Evolutionary conservation across 2,113 vertebrate genomes (phyloP).

Genomic region (Gadus chalcogrammus): DNA sequence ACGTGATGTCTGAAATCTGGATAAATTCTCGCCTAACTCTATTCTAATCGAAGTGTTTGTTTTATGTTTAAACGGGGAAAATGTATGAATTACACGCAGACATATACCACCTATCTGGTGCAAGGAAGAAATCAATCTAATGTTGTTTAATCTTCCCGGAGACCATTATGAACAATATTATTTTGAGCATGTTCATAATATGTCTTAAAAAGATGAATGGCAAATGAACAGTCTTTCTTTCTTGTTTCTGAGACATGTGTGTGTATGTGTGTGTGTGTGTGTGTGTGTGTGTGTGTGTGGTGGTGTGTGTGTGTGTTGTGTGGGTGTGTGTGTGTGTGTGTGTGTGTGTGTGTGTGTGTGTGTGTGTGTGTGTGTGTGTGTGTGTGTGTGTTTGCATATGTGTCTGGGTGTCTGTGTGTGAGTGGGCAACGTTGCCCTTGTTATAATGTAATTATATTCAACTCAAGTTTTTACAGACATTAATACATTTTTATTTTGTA

Average conservation of each 20-base stretch:
- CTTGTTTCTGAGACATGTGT: not conserved
- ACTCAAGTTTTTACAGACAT: too few species aligned
- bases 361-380: not conserved
- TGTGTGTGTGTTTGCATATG: slow-evolving; percentile 15
- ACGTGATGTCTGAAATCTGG: slow-evolving; percentile 46
- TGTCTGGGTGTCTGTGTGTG: not conserved
- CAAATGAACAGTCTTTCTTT: slow-evolving; percentile 53
- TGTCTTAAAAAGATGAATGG: slow-evolving; percentile 40
- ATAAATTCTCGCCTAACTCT: slow-evolving; percentile 40
- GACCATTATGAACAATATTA: too few species aligned
- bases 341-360: slow-evolving; percentile 2
- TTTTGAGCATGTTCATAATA: too few species aligned
- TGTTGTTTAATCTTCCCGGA: too few species aligned
- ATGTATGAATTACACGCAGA: too few species aligned
- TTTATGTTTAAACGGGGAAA: too few species aligned
- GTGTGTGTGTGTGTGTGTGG: slow-evolving; percentile 5
- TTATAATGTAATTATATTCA: too few species aligned
- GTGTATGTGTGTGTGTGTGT: slow-evolving; percentile 11
- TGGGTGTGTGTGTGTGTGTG: not conserved
- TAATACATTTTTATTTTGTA: too few species aligned
- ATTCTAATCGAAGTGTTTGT: too few species aligned
- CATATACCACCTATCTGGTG: too few species aligned
- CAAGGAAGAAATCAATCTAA: too few species aligned
- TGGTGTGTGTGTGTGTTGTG: slow-evolving; percentile 8
- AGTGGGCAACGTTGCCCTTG: too few species aligned